Conservation (phyloP, 1,140 invertebrate genomes). For the Gonatopus flavifemur region DNA sequence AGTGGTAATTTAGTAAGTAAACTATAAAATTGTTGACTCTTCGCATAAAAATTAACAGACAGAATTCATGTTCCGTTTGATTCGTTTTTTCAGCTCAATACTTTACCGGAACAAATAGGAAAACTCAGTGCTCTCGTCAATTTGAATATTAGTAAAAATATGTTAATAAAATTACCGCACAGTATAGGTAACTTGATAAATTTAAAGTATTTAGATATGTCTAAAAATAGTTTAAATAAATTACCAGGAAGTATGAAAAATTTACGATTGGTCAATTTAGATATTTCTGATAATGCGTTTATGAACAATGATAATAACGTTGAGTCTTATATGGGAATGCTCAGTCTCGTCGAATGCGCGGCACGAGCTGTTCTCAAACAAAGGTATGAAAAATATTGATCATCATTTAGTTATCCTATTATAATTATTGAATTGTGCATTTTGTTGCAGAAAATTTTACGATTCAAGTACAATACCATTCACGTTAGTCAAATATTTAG, state of each 20-base stretch:
- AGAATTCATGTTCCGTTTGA: slow-evolving; percentile 2
- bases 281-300: slow-evolving; percentile 62
- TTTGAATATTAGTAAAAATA: slow-evolving; percentile 61
- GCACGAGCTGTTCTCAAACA: slow-evolving; percentile 39
- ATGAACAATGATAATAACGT: slow-evolving; percentile 16
- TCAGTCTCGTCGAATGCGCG: slow-evolving; percentile 35
- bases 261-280: slow-evolving; percentile 57
- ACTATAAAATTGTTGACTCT: not conserved
- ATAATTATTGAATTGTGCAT: slow-evolving; percentile 7
- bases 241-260: slow-evolving; percentile 60
- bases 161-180: slow-evolving; percentile 47
- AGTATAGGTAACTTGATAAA: slow-evolving; percentile 48
- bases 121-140: slow-evolving; percentile 62
- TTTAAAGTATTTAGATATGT: slow-evolving; percentile 56
- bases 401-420: not conserved
- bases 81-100: slow-evolving; percentile 31
- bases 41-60: slow-evolving; percentile 1
- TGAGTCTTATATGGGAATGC: slow-evolving; percentile 32
- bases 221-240: slow-evolving; percentile 58
- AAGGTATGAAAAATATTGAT: slow-evolving; percentile 45
- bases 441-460: slow-evolving; percentile 57
- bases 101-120: slow-evolving; percentile 64
- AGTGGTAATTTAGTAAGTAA: slow-evolving; percentile 62
- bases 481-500: slow-evolving; percentile 63
- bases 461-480: slow-evolving; percentile 62